Conservation (phyloP, 2,113 vertebrate species). For the Cavia aperea region DNA sequence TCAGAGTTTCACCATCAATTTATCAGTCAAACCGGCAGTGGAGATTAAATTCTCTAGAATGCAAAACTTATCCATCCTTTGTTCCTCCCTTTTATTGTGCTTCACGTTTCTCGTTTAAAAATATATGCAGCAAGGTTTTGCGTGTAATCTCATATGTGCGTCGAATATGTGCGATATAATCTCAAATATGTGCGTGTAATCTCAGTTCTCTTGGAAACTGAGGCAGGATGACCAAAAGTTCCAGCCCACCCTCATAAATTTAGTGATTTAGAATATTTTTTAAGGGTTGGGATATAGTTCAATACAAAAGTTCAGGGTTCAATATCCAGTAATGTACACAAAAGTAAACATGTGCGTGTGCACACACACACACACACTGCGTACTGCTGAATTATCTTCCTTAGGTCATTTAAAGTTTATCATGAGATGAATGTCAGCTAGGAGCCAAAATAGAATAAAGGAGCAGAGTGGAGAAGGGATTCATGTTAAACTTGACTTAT, state of each 20-base stretch:
- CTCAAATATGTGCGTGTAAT: neutral
- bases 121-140: neutral
- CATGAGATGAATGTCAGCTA: neutral
- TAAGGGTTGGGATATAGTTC: neutral
- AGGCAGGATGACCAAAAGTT: neutral
- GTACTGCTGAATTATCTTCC: neutral
- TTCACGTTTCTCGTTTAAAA: neutral
- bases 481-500: neutral
- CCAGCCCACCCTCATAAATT: neutral
- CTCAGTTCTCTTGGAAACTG: neutral
- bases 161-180: too few relatives aligned
- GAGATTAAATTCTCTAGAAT: neutral
- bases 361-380: neutral
- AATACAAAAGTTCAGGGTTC: neutral
- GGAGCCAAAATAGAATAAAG: neutral
- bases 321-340: neutral
- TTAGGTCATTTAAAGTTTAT: neutral
- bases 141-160: neutral
- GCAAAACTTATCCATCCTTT: neutral
- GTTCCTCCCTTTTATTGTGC: neutral
- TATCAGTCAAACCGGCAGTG: neutral
- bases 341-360: too few relatives aligned
- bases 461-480: neutral
- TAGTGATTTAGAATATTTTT: neutral
- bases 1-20: neutral